Conservation (phyloP, 2,113 vertebrate genomes). For the Natator depressus region DNA sequence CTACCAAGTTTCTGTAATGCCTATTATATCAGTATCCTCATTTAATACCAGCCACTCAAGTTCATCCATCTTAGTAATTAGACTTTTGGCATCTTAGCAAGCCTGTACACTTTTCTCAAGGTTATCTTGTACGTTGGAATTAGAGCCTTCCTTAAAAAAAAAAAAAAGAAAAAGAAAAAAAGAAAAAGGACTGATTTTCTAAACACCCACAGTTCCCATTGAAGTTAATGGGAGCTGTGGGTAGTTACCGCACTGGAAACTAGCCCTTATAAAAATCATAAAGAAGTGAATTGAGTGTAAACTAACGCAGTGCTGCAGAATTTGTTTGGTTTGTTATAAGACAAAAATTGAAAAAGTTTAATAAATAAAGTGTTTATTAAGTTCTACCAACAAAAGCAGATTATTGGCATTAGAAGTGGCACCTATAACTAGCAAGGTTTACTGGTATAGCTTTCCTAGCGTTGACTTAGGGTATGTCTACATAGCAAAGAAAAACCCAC, state of each 20-base stretch:
- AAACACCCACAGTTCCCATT: neutral
- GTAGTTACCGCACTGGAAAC: neutral
- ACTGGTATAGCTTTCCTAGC: too few relatives aligned
- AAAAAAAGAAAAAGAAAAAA: neutral
- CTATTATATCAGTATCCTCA: neutral
- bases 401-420: too few relatives aligned
- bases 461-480: too few relatives aligned
- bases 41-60: too few relatives aligned
- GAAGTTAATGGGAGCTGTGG: neutral
- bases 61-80: neutral
- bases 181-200: neutral
- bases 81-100: neutral
- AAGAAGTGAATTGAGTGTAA: neutral
- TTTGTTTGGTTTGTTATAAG: neutral
- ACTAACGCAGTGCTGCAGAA: neutral
- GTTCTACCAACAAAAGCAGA: too few relatives aligned
- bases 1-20: neutral
- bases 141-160: neutral
- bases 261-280: neutral
- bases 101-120: neutral
- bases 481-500: too few relatives aligned
- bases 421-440: too few relatives aligned
- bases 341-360: too few relatives aligned
- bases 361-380: too few relatives aligned
- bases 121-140: neutral